These are phyloP conservation scores for Whitmania pigra DNA, from an alignment of 1,140 invertebrate species.

Conservation along the genomic window DNA sequence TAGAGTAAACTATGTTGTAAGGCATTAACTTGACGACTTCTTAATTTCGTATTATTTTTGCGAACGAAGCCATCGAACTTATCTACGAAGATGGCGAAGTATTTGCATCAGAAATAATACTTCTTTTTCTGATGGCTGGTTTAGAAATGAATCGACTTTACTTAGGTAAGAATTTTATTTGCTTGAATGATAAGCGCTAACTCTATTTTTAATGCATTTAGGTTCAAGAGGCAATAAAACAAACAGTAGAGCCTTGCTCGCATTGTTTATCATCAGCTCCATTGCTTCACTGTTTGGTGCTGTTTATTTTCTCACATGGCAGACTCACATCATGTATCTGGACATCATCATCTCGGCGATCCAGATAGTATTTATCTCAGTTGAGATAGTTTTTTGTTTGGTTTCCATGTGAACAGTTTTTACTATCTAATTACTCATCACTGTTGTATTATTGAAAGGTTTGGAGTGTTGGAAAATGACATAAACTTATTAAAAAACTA, in stretches of 20 bases:
- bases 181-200: background rate
- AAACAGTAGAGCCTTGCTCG: background rate
- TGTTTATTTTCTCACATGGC: slow-evolving; percentile 1
- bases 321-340: background rate
- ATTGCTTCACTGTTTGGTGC: background rate
- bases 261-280: background rate
- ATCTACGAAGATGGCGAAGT: background rate
- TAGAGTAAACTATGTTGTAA: no score
- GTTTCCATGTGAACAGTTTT: background rate
- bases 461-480: no score
- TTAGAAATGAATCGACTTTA: background rate
- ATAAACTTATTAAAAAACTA: no score
- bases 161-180: background rate
- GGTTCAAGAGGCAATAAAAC: slow-evolving; percentile 3
- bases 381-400: slow-evolving; percentile 3
- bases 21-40: no score
- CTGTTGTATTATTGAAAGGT: no score
- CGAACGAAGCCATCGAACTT: no score
- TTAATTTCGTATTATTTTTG: no score
- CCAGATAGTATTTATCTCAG: background rate
- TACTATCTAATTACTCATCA: no score
- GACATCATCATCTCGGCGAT: background rate
- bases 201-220: background rate
- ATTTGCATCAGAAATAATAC: background rate
- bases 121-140: background rate